Conservation (phyloP, 2,113 vertebrate species). For the Xiphorhynchus elegans region DNA sequence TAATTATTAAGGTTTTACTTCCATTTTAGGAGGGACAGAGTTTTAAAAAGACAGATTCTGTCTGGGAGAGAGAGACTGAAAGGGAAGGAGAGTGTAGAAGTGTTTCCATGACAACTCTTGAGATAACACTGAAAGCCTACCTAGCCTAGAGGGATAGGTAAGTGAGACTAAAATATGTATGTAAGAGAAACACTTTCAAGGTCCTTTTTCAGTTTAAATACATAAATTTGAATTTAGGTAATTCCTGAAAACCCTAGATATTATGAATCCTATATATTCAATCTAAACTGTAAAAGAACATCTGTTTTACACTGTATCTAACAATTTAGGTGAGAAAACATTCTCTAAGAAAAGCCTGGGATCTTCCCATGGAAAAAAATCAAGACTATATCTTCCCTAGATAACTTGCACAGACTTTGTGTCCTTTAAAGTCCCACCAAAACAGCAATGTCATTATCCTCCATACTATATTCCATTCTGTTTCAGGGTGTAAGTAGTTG, state of each 20-base stretch:
- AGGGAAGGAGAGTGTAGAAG: conserved; percentile 45
- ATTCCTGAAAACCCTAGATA: conserved; percentile 26
- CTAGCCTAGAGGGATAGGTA: conserved; percentile 66
- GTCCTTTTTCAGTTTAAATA: conserved; percentile 56
- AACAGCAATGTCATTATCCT: neutral
- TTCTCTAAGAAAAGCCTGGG: neutral
- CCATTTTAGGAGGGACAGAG: conserved; percentile 59
- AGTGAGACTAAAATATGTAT: conserved; percentile 63
- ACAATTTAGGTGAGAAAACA: neutral
- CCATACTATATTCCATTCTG: neutral
- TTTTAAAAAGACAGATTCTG: conserved; percentile 51
- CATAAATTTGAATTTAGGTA: conserved; percentile 62
- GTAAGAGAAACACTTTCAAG: conserved; percentile 60
- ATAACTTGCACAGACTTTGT: neutral
- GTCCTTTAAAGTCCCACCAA: neutral
- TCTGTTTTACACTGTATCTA: neutral
- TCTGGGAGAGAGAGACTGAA: conserved; percentile 47
- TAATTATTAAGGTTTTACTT: conserved; percentile 62
- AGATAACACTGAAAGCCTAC: conserved; percentile 63
- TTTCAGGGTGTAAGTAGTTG: neutral
- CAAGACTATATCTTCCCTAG: neutral
- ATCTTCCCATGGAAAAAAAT: neutral
- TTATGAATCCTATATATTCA: conserved; percentile 18
- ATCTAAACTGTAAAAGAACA: conserved; percentile 23
- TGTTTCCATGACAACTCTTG: conserved; percentile 76